Percentiles rank a stretch among this genome's conserved stretches.
These are phyloP conservation scores for Tachina lurida DNA, from an alignment of 2,888 invertebrate species.

Conservation along the genomic window DNA sequence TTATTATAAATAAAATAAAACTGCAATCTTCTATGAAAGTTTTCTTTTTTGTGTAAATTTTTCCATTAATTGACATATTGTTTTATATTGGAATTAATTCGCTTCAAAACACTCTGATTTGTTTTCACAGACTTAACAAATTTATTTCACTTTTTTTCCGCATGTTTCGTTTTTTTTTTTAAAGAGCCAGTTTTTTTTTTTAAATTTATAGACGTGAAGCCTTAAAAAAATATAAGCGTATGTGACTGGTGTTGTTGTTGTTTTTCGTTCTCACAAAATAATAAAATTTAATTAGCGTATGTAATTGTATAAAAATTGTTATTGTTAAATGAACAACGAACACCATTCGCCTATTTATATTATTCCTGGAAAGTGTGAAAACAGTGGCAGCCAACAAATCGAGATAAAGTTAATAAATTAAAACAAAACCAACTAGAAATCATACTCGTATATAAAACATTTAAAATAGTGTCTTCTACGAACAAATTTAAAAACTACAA, in stretches of 20 bases:
- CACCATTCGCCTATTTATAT: conserved; percentile 27
- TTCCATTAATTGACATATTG: conserved; percentile 3
- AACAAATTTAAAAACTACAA: no score
- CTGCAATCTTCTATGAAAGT: no score
- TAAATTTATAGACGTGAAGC: conserved; percentile 14
- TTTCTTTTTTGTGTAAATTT: no score
- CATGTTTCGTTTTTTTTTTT: background rate
- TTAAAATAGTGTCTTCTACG: no score
- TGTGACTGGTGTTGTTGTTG: conserved; percentile 8
- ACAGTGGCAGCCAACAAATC: background rate
- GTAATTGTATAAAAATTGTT: conserved; percentile 67
- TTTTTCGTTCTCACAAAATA: conserved; percentile 23
- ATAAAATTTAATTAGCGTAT: conserved; percentile 66
- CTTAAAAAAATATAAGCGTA: conserved; percentile 10
- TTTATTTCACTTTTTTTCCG: conserved; percentile 12
- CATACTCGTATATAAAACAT: no score
- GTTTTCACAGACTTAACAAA: background rate
- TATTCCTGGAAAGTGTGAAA: conserved; percentile 9
- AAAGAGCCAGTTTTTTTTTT: background rate
- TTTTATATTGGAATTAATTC: background rate
- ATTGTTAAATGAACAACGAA: conserved; percentile 49
- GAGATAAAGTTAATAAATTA: no score
- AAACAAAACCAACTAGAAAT: no score
- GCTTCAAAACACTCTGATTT: background rate
- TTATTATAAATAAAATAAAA: no score